Base-by-base conservation (phyloP, 2,797 vertebrate species). In the Orestias chungarensis region DNA sequence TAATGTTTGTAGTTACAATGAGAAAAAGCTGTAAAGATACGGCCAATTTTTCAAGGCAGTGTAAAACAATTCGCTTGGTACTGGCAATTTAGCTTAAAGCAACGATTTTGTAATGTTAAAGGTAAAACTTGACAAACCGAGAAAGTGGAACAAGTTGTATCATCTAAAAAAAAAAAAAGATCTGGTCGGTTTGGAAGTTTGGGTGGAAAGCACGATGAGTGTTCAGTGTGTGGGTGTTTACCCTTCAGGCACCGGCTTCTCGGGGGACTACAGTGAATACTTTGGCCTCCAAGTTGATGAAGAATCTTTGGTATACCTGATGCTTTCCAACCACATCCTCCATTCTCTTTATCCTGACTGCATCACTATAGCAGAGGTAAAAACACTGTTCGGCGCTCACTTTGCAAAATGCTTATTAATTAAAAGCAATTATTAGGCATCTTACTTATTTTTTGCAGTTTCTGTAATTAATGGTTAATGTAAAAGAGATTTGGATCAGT, bases 241-340 rank as follows among this genome's bases (percentile, higher is more conserved):
- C 78, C 91, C 77, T 64, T 54, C 89, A 99, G 98, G 95, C 87
- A 23, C 87, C 1, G 82, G 87, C 43, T 99, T 99, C 93, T 96
- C 96, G 25, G 98, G 98, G 57, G 95, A 96, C 90, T 99, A 99
- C 91, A 92, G 92, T 3, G 97, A 99, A 88, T 99, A 99, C 94
- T 99, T 99, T 93, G 98, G 98, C 79, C 95, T 99, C 20, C 97
- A 99, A 0, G 97, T 99, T 79, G 96, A 99, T 82, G 97, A 99
- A 90, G 98, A 99, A 80, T 95, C 97, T 38, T 81, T 99, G 88
- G 91, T 95, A 82, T 99, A 99, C 79, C 94, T 99, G 82, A 98
- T 97, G 95, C 89, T 98, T 83, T 95, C 97, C 86, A 99, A 99
- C 91, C 93, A 99, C 87, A 94, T 99, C 88, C 83, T 95, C 82